Evolutionary conservation across 2,113 vertebrate species (phyloP), one percentile per base, ranked within the genome.

Genomic region (Zosterops borbonicus): DNA sequence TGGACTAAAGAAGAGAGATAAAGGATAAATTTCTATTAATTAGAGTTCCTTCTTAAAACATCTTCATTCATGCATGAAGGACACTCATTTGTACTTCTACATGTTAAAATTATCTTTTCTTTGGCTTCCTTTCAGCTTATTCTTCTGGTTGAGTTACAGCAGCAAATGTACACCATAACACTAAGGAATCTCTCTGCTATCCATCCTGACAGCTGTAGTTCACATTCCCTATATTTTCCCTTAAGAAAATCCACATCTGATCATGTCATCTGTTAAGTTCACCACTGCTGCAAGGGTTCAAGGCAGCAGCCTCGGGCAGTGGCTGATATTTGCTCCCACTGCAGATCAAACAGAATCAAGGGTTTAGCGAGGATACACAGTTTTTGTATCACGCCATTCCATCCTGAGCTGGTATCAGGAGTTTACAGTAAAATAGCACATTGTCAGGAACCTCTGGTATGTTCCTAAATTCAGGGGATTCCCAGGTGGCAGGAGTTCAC

Each of bases 151-250:
- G 49, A 90, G 70, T 81, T 93, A 25, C 41, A 91, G 87, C 80
- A 87, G 71, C 31, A 91, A 90, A 71, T 60, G 67, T 87, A 67
- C 64, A 84, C 74, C 37, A 3, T 7, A 67, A 71, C 39, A 70
- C 47, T 33, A 89, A 33, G n/a, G 89, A 62, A 33, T 83, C 47
- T 56, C 71, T 82, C 59, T 92, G 74, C 87, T 88, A 65, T 97
- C 87, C 47, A 39, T 89, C 86, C 9, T 84, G 90, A 88, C 94
- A 96, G 92, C 93, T 92, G 90, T 56, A 89, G 56, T 86, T 92
- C 89, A 77, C 64, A 73, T 81, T 65, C 59, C 44, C 83, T 91
- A 25, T 65, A 76, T 82, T 82, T 91, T 91, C 89, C 90, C 89
- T 85, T 78, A 79, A 91, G 73, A 96, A 94, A 96, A 90, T 75